A percentile compares a stretch with the other conserved stretches of the same genome.
phyloP scores from a whole-genome alignment of 2,797 vertebrate genomes.

The Trichosurus vulpecula region DNA sequence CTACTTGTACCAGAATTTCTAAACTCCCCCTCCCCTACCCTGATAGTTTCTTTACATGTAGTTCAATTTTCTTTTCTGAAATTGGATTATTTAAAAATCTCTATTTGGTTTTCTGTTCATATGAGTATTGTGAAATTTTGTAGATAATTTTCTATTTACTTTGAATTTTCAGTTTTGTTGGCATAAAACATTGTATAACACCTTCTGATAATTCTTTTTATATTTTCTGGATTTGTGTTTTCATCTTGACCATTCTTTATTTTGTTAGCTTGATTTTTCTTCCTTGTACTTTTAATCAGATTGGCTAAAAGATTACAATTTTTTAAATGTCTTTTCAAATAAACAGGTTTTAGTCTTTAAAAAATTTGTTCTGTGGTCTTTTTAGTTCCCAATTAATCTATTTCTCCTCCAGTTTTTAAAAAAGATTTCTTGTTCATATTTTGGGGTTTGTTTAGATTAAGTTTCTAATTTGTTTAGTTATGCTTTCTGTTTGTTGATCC shows the following conservation, averaged over 20 bases:
- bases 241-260: neutral
- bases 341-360: neutral
- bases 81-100: neutral
- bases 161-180: neutral
- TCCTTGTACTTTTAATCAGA: neutral
- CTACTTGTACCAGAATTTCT: neutral
- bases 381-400: neutral
- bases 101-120: neutral
- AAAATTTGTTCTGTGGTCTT: neutral
- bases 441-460: neutral
- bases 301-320: neutral
- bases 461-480: neutral
- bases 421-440: neutral
- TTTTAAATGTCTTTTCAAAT: too few species aligned
- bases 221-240: neutral
- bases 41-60: neutral
- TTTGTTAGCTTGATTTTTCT: neutral
- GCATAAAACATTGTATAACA: neutral
- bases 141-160: neutral
- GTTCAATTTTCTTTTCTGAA: neutral
- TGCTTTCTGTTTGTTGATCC: neutral
- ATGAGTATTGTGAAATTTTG: neutral
- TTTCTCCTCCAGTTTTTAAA: neutral
- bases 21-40: rapidly evolving
- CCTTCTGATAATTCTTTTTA: neutral